Percentiles rank a stretch among this genome's conserved stretches.
Conservation (phyloP, 2,888 invertebrate genomes). For the Erebia ligea region DNA sequence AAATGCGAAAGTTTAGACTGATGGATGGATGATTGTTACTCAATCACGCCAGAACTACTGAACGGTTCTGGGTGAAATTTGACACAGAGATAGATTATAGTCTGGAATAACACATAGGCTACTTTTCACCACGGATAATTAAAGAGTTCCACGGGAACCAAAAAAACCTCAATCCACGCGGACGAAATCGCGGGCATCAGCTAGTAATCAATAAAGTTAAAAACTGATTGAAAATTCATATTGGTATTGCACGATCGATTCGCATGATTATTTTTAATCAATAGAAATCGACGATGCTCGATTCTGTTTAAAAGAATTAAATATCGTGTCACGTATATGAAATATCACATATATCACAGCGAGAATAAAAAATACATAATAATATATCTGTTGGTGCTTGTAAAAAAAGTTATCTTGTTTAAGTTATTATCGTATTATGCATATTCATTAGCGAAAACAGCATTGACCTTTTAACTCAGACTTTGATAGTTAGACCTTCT, state of each 20-base stretch:
- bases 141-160: too few species aligned
- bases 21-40: too few species aligned
- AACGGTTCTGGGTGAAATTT: too few species aligned
- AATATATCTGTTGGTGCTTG: neutral
- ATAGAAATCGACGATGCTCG: neutral
- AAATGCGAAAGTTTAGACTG: too few species aligned
- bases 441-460: slow-evolving; percentile 2
- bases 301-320: neutral
- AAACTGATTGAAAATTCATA: neutral
- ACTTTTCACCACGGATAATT: too few species aligned
- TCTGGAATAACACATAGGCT: too few species aligned
- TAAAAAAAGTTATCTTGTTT: neutral
- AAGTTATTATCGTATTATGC: neutral
- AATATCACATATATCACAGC: too few species aligned
- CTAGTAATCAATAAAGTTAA: neutral
- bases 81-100: too few species aligned
- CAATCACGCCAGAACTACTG: too few species aligned
- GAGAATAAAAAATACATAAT: too few species aligned
- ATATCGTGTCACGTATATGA: neutral
- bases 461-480: neutral
- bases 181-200: too few species aligned
- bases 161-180: too few species aligned
- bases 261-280: neutral
- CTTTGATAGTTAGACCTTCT: neutral
- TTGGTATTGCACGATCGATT: neutral